Base-by-base conservation (phyloP, 2,113 vertebrate species). In the Osmerus mordax region DNA sequence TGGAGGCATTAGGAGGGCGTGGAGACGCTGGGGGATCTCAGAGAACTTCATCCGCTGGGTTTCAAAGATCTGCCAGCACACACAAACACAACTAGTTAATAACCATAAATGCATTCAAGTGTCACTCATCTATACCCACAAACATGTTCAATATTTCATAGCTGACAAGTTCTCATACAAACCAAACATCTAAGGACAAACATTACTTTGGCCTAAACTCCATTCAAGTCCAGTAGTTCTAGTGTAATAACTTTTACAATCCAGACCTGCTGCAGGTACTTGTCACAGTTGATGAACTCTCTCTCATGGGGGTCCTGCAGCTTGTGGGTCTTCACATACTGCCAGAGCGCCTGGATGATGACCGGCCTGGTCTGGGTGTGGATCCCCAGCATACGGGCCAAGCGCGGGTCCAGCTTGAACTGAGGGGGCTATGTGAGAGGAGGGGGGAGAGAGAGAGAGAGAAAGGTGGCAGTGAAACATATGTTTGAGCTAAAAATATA, bases 251-350 rank as follows among this genome's bases (percentile, higher is more conserved):
- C 25, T 28, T 28, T 28, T 3, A 28, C 25, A 28, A 28, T 2
- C 25, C 55, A 80, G 75, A 96, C 94, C 93, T 96, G 95, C 74
- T 96, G 94, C 67, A 96, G 93, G 84, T 95, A 96, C 66, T 96
- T 96, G 90, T 96, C 95, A 78, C 95, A 96, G 87, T 94, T 92
- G 79, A 96, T 94, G 1, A 93, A 96, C 76, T 96, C 95, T 56
- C 95, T 77, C 75, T 96, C 95, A 1, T 96, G 95, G 70, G 95
- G 94, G 70, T 96, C 95, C 90, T 96, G 95, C 8, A 96, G 92
- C 77, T 96, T 96, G 81, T 96, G 95, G 69, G 94, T 96, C 82
- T 96, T 96, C 78, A 96, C 95, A 41, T 96, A 96, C 29, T 96
- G 95, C 95, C 95, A 96, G 59, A 96, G 78, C 0, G 95, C 95